These are phyloP conservation scores for Astatoreochromis straeleni DNA, from an alignment of 2,113 vertebrate species.

Conservation along the genomic window DNA sequence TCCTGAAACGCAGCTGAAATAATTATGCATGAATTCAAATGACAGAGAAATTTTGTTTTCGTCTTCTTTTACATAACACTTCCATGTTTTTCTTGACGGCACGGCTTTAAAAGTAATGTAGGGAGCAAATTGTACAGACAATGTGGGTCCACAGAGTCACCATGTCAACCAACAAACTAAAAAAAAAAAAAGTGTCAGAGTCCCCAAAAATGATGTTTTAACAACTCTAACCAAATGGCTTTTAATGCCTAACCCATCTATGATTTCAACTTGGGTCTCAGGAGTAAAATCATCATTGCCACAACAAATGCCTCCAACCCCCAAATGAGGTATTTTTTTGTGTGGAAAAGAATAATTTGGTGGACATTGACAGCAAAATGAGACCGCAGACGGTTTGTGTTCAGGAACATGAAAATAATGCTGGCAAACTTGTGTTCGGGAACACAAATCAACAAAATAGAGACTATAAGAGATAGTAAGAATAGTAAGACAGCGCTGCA, in stretches of 20 bases:
- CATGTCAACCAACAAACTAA: background rate
- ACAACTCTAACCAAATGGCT: background rate
- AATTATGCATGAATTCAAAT: background rate
- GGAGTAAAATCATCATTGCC: background rate
- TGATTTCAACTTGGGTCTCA: background rate
- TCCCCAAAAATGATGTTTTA: background rate
- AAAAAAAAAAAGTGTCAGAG: background rate
- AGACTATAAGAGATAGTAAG: background rate
- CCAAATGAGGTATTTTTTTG: background rate
- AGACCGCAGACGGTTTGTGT: fast-evolving
- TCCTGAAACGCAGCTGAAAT: background rate
- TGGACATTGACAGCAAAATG: fast-evolving
- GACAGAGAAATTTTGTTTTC: background rate
- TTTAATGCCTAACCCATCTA: background rate
- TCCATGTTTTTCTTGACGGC: background rate
- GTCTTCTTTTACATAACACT: background rate
- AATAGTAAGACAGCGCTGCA: background rate
- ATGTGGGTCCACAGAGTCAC: background rate
- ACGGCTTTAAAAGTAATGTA: background rate
- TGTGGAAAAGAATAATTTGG: background rate
- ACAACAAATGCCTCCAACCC: background rate
- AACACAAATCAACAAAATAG: background rate
- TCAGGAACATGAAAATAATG: background rate
- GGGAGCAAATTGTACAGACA: background rate
- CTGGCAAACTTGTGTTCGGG: background rate